Evolutionary conservation across 2,113 vertebrate species (phyloP).

Genomic region (Sinocyclocheilus maitianheensis): DNA sequence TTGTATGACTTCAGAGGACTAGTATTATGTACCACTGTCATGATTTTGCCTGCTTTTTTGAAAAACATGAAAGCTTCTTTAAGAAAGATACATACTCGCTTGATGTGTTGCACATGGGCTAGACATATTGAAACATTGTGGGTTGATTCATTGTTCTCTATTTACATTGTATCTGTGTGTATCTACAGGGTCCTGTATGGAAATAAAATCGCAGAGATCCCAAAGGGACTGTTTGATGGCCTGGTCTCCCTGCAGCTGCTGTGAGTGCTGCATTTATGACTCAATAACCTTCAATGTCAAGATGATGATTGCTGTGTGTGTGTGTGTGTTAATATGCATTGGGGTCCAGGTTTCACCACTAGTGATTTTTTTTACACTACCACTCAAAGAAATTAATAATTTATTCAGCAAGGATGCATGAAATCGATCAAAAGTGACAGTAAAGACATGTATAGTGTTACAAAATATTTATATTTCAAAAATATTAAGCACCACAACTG

Average conservation of each 20-base stretch:
- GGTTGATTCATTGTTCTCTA: constrained; percentile 50
- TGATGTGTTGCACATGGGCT: constrained; percentile 7
- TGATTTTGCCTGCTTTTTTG: background rate
- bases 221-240: constrained; percentile 95
- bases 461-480: background rate
- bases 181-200: constrained; percentile 92
- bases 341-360: background rate
- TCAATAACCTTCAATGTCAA: constrained; percentile 39
- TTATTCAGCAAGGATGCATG: background rate
- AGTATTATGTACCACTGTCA: background rate
- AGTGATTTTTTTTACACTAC: background rate
- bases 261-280: constrained; percentile 80
- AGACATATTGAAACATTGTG: constrained; percentile 23
- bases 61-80: background rate
- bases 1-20: background rate
- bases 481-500: background rate
- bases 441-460: background rate
- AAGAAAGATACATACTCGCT: background rate
- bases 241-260: constrained; percentile 95
- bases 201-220: constrained; percentile 97
- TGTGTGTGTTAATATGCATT: background rate
- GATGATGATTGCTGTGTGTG: background rate
- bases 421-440: background rate
- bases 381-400: background rate
- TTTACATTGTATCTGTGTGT: constrained; percentile 52